These are phyloP conservation scores for Uloborus plumipes DNA, from an alignment of 2,888 invertebrate genomes.

Conservation along the genomic window DNA sequence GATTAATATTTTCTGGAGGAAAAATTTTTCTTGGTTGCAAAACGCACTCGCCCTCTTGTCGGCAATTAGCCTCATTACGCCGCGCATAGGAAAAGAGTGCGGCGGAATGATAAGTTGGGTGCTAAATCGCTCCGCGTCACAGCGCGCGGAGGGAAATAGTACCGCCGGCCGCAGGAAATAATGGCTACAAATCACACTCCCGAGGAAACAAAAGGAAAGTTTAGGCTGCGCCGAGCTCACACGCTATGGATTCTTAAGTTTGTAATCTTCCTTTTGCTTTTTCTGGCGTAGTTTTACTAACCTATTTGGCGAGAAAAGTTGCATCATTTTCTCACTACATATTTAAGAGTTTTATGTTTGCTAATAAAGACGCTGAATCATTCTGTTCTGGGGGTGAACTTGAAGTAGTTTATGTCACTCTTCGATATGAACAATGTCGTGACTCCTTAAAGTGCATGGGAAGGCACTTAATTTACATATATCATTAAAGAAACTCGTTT, in stretches of 20 bases:
- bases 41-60: constrained; percentile 60
- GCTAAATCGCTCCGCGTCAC: constrained; percentile 61
- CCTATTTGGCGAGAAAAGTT: too few species aligned
- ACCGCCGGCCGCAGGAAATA: constrained; percentile 55
- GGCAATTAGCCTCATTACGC: constrained; percentile 62
- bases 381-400: too few species aligned
- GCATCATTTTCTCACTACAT: too few species aligned
- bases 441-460: too few species aligned
- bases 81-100: constrained; percentile 42
- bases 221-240: constrained; percentile 35
- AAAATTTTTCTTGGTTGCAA: constrained; percentile 55
- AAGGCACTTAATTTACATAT: too few species aligned
- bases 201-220: constrained; percentile 58
- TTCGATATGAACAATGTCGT: too few species aligned
- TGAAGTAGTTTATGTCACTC: too few species aligned
- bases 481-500: too few species aligned
- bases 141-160: constrained; percentile 55
- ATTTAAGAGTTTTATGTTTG: too few species aligned
- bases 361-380: too few species aligned
- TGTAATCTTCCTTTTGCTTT: background rate
- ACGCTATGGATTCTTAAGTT: constrained; percentile 32
- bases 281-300: too few species aligned
- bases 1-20: constrained; percentile 52
- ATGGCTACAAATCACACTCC: constrained; percentile 62
- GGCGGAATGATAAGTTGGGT: constrained; percentile 60